Conservation (phyloP, 2,888 invertebrate species). For the Tetanocera ferruginea region DNA sequence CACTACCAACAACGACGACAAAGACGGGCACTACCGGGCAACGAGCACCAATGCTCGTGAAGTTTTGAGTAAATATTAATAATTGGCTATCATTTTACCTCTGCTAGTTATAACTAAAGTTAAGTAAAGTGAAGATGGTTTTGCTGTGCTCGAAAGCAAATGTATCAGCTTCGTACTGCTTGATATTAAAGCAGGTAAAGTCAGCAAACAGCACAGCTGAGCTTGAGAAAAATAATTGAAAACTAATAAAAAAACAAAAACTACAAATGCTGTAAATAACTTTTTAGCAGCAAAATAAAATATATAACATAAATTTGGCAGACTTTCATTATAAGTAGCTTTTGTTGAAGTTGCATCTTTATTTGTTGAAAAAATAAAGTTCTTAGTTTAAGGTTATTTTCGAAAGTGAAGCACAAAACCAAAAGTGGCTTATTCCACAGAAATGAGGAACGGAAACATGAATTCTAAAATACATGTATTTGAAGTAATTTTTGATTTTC, state of each 20-base stretch:
- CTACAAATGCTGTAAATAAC: neutral
- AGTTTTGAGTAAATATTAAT: neutral
- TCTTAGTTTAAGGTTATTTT: too few species aligned
- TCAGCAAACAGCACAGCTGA: neutral
- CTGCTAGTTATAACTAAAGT: too few species aligned
- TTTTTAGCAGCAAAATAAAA: neutral
- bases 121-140: neutral
- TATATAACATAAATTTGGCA: neutral
- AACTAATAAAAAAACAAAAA: neutral
- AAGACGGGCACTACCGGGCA: too few species aligned
- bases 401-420: too few species aligned
- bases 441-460: too few species aligned
- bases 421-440: too few species aligned
- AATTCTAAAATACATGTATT: too few species aligned
- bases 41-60: neutral
- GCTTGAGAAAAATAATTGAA: neutral
- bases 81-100: neutral
- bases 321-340: neutral
- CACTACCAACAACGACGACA: neutral
- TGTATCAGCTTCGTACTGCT: neutral
- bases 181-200: neutral
- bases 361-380: too few species aligned
- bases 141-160: neutral
- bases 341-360: neutral
- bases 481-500: too few species aligned